Conservation (phyloP, 2,797 vertebrate genomes). For the Trachurus trachurus region DNA sequence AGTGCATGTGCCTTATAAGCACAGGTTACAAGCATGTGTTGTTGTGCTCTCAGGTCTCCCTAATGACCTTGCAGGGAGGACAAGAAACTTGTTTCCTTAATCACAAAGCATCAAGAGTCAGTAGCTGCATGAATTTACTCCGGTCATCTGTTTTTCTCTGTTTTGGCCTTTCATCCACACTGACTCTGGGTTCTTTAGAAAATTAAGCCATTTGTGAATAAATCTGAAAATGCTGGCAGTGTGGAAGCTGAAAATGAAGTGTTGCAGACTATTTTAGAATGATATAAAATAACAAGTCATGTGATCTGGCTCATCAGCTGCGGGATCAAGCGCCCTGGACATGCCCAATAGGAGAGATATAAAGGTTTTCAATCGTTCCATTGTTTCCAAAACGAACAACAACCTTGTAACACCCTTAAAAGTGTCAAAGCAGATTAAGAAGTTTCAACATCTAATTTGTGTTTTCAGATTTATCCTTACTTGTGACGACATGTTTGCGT, state of each 20-base stretch:
- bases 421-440: neutral
- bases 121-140: conserved; percentile 5
- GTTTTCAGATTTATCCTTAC: neutral
- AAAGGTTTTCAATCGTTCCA: neutral
- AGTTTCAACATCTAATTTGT: neutral
- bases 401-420: neutral
- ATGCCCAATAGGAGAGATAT: neutral
- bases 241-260: neutral
- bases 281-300: neutral
- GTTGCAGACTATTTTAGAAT: neutral
- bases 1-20: conserved; percentile 41
- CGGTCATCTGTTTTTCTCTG: neutral
- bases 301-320: too few species aligned
- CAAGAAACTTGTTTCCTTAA: conserved; percentile 48
- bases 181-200: neutral
- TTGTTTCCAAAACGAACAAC: neutral
- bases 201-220: neutral
- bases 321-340: neutral
- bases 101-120: conserved; percentile 49
- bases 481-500: conserved; percentile 30
- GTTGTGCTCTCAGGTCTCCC: conserved; percentile 63
- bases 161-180: neutral
- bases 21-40: conserved; percentile 80
- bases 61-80: conserved; percentile 62
- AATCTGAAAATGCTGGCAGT: neutral